Base-by-base conservation (phyloP, 1,140 invertebrate species). In the Lordiphosa mommai region DNA sequence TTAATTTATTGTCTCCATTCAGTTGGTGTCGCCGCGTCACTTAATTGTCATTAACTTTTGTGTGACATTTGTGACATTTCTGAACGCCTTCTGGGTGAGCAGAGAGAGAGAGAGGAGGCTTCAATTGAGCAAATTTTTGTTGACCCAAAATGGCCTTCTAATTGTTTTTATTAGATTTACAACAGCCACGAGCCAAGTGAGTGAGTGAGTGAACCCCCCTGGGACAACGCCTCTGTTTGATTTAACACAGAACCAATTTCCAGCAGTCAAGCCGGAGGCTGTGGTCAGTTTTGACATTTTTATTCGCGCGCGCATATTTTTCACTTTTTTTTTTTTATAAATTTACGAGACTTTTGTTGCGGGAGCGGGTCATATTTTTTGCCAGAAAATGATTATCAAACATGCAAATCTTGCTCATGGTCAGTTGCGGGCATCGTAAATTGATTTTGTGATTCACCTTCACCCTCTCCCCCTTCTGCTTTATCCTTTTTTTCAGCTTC, bases 1-100 rank as follows among this genome's bases (percentile, higher is more conserved):
- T 52, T 66, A 66, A 66, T 66, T 72, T 51, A 40, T 16, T 61
- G 69, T 58, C 30, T n/a, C 27, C 9, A 8, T 13, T 16, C 12
- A 12, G 49, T 53, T 36, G 10, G 27, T 56, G 46, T 40, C 40
- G 30, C 50, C 47, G 64, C 36, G 23, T 27, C 74, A 55, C 53
- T 84, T 84, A 70, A 77, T 84, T 74, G 72, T 61, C 85, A 84
- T 85, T 84, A 84, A 85, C 72, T 77, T 85, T 72, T 57, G 77
- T 85, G 80, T 84, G 77, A 84, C 77, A 82, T 82, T 61, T 82
- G 77, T 82, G 77, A 84, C 76, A 72, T 51, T 47, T 65, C 1
- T 4, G 12, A 57, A 23, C 16, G 32, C 33, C 34, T 43, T 41
- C 38, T n/a, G 40, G 40, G 46, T 34, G 23, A 6, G 23, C n/a